Conservation (phyloP, 2,888 invertebrate species). For the Aspidiotus rigidus region DNA sequence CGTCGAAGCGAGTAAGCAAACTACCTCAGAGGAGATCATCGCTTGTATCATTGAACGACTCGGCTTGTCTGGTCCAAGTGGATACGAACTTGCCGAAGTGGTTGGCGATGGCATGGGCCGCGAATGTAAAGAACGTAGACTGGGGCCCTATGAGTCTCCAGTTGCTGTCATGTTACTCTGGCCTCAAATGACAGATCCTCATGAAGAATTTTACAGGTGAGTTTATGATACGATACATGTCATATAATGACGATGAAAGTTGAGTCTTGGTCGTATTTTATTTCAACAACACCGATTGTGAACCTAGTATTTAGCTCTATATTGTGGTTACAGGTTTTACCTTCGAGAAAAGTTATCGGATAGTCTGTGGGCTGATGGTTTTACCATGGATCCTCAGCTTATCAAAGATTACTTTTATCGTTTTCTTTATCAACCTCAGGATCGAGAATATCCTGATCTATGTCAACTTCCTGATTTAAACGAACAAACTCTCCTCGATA, state of each 20-base stretch:
- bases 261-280: not conserved
- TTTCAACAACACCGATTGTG: not conserved
- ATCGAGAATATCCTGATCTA: slow-evolving; percentile 88
- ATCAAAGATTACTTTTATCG: slow-evolving; percentile 86
- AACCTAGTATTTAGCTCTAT: too few species aligned
- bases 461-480: slow-evolving; percentile 92
- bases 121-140: slow-evolving; percentile 83
- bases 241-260: not conserved
- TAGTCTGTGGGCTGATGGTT: slow-evolving; percentile 76
- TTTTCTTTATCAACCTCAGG: slow-evolving; percentile 83
- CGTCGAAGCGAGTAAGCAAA: slow-evolving; percentile 84
- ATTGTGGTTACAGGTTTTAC: slow-evolving; percentile 60
- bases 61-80: slow-evolving; percentile 50
- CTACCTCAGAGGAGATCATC: slow-evolving; percentile 84
- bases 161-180: slow-evolving; percentile 74
- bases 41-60: slow-evolving; percentile 73
- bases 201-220: slow-evolving; percentile 47
- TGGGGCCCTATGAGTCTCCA: slow-evolving; percentile 70
- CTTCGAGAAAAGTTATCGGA: slow-evolving; percentile 76
- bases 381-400: slow-evolving; percentile 81
- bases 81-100: slow-evolving; percentile 77
- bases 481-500: slow-evolving; percentile 83
- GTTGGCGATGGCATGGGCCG: slow-evolving; percentile 76
- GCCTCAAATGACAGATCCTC: slow-evolving; percentile 54
- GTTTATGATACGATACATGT: not conserved